Conservation (phyloP, 2,113 vertebrate species). For the Bujurquina vittata region DNA sequence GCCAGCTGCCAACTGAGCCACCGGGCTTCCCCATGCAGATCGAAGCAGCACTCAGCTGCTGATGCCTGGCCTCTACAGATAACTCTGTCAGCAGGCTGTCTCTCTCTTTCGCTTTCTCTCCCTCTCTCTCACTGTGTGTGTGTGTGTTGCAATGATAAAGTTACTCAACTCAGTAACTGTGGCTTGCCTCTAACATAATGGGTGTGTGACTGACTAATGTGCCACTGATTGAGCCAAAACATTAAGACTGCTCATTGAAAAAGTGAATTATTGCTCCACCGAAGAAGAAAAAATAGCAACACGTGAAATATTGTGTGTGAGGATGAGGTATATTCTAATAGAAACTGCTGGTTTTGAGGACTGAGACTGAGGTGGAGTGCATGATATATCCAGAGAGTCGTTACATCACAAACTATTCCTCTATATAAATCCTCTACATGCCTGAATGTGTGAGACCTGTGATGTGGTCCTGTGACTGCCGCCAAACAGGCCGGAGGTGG, state of each 20-base stretch:
- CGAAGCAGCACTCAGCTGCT: slow-evolving; percentile 20
- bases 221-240: neutral
- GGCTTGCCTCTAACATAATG: neutral
- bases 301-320: too few species aligned
- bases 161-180: neutral
- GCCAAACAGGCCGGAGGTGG: too few species aligned
- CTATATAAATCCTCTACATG: too few species aligned
- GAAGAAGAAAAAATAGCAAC: too few species aligned
- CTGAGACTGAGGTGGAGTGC: too few species aligned
- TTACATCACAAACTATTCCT: too few species aligned
- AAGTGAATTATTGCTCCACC: neutral
- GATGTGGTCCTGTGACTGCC: too few species aligned
- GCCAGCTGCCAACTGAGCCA: slow-evolving; percentile 30
- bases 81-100: slow-evolving; percentile 9
- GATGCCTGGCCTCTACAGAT: slow-evolving; percentile 39
- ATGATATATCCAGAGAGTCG: too few species aligned
- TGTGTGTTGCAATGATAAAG: neutral
- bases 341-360: too few species aligned
- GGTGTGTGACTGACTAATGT: neutral
- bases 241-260: neutral
- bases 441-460: too few species aligned
- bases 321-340: too few species aligned
- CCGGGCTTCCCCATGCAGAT: slow-evolving; percentile 32
- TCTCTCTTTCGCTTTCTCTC: too few species aligned
- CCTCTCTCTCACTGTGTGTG: neutral